Evolutionary conservation across 2,888 invertebrate species (phyloP).

Genomic region (Drosophila limbata): DNA sequence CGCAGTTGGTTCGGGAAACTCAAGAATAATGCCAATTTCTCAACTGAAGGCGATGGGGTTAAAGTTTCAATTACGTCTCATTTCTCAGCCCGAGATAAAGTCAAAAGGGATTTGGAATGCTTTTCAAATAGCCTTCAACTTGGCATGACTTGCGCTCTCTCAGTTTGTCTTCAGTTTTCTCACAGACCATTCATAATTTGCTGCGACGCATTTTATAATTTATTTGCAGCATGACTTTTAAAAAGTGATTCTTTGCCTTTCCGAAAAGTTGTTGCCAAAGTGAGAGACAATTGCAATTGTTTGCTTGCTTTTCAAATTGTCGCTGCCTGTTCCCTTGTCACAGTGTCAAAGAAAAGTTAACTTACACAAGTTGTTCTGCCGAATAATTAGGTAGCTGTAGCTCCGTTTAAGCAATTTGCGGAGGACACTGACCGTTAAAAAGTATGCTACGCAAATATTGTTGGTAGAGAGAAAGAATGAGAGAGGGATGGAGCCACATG

Average conservation of each 20-base stretch:
- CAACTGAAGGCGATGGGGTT: slow-evolving; percentile 50
- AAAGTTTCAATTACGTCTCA: slow-evolving; percentile 69
- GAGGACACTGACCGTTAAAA: slow-evolving; percentile 40
- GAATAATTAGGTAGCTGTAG: slow-evolving; percentile 57
- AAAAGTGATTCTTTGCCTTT: slow-evolving; percentile 26
- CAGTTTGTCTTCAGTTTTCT: slow-evolving; percentile 5
- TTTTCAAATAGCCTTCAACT: slow-evolving; percentile 21
- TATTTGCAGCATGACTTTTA: slow-evolving; percentile 59
- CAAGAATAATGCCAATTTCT: slow-evolving; percentile 63
- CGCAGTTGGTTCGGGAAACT: slow-evolving; percentile 2
- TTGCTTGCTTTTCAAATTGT: slow-evolving; percentile 11
- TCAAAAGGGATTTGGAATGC: slow-evolving; percentile 4
- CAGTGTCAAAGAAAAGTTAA: slow-evolving; percentile 36
- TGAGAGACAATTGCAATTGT: slow-evolving; percentile 60
- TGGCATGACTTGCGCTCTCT: slow-evolving; percentile 10
- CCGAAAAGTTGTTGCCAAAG: slow-evolving; percentile 53
- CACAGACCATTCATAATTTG: slow-evolving; percentile 20
- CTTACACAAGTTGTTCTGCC: slow-evolving; percentile 48
- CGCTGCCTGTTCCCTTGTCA: slow-evolving; percentile 7
- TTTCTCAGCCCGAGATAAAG: slow-evolving; percentile 39
- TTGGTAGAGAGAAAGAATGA: background rate
- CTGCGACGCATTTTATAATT: slow-evolving; percentile 31
- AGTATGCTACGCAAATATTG: slow-evolving; percentile 47
- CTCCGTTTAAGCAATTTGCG: slow-evolving; percentile 51
- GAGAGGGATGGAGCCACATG: slow-evolving; percentile 53